These are phyloP conservation scores for Electrona antarctica DNA, from an alignment of 2,113 vertebrate species.

Conservation along the genomic window DNA sequence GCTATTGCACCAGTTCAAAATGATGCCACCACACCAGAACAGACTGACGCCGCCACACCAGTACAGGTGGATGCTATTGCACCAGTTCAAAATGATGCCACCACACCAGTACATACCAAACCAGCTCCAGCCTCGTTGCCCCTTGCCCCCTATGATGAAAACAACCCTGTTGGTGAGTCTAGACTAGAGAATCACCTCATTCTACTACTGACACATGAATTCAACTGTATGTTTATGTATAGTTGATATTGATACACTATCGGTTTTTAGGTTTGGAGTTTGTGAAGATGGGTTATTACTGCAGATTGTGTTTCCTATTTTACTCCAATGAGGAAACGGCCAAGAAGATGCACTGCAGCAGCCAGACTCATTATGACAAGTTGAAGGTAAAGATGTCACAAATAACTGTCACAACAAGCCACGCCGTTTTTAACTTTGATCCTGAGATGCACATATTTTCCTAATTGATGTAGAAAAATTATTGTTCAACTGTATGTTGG, in stretches of 20 bases:
- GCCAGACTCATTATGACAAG: slow-evolving; percentile 93
- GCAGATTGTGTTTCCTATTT: slow-evolving; percentile 96
- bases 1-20: neutral
- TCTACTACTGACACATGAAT: too few relatives aligned
- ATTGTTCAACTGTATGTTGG: neutral
- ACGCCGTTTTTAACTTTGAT: too few relatives aligned
- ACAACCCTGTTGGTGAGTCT: slow-evolving; percentile 88
- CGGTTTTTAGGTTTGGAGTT: slow-evolving; percentile 87
- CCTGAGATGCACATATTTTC: neutral
- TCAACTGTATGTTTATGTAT: neutral
- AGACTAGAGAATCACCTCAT: too few relatives aligned
- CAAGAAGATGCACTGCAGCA: slow-evolving; percentile 96
- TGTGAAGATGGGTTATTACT: slow-evolving; percentile 98
- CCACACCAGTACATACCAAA: slow-evolving; percentile 45
- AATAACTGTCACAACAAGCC: neutral
- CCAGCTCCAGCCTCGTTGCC: slow-evolving; percentile 41
- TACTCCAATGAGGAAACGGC: slow-evolving; percentile 96
- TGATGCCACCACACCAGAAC: slow-evolving; percentile 3
- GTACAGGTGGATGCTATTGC: neutral
- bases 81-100: slow-evolving; percentile 18
- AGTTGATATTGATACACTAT: neutral
- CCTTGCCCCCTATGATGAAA: slow-evolving; percentile 86
- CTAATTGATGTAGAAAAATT: neutral
- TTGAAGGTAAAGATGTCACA: slow-evolving; percentile 84
- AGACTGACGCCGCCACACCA: neutral